These are phyloP conservation scores for Arrhamphus sclerolepis DNA, from an alignment of 2,797 vertebrate species.

Conservation along the genomic window DNA sequence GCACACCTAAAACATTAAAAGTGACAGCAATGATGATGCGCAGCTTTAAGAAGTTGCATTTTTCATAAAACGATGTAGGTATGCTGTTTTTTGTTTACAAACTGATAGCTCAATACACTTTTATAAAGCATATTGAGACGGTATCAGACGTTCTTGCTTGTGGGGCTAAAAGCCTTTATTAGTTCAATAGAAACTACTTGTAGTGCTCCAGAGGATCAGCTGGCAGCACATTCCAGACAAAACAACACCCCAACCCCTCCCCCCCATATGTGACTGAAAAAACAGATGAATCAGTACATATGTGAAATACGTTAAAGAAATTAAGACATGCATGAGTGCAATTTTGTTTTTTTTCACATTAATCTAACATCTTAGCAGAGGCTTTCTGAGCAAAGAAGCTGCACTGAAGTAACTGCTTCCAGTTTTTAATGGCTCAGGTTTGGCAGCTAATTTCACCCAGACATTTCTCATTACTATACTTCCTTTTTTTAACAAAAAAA, in stretches of 20 bases:
- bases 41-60: neutral
- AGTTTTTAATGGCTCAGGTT: slow-evolving; percentile 38
- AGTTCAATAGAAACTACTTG: neutral
- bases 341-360: slow-evolving; percentile 28
- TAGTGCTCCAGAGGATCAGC: neutral
- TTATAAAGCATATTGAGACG: neutral
- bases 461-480: neutral
- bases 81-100: slow-evolving; percentile 14
- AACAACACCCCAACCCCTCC: neutral
- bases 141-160: neutral
- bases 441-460: slow-evolving; percentile 26
- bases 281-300: neutral
- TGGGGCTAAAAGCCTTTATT: neutral
- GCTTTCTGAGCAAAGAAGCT: slow-evolving; percentile 5
- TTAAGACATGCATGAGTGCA: slow-evolving; percentile 70
- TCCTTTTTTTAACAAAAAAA: neutral
- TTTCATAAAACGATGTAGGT: slow-evolving; percentile 11
- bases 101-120: neutral
- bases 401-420: slow-evolving; percentile 8
- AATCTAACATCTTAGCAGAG: slow-evolving; percentile 4
- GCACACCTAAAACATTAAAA: slow-evolving; percentile 24
- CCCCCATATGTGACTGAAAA: neutral
- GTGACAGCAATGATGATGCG: slow-evolving; percentile 9
- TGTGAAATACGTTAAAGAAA: slow-evolving; percentile 9
- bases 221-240: slow-evolving; percentile 1